Evolutionary conservation across 2,888 invertebrate species (phyloP).

Genomic region (Drosophila bunnanda): DNA sequence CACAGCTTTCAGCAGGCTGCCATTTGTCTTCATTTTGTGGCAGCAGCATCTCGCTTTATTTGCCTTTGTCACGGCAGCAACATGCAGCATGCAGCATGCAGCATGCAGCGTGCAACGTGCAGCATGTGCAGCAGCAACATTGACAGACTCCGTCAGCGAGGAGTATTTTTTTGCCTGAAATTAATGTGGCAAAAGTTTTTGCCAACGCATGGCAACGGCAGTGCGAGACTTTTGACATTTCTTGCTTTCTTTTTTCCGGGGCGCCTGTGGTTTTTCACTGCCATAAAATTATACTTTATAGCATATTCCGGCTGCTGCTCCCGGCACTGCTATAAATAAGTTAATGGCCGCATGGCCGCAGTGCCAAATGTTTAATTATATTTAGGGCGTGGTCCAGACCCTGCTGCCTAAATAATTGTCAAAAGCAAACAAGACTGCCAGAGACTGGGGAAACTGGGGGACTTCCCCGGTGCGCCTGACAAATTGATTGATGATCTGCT

Average conservation of each 20-base stretch:
- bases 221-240: constrained; percentile 59
- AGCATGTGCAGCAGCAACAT: constrained; percentile 53
- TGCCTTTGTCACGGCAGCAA: constrained; percentile 69
- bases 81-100: constrained; percentile 49
- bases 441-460: neutral
- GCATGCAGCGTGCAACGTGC: constrained; percentile 18
- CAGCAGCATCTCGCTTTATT: constrained; percentile 62
- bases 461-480: constrained; percentile 66
- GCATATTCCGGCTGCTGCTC: constrained; percentile 50
- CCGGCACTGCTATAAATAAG: constrained; percentile 67
- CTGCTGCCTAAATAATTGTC: constrained; percentile 56
- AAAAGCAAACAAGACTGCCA: constrained; percentile 39
- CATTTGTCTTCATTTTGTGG: constrained; percentile 81
- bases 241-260: constrained; percentile 23
- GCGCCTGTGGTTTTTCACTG: constrained; percentile 60
- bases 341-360: constrained; percentile 53
- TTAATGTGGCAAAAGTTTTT: constrained; percentile 77
- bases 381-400: constrained; percentile 38
- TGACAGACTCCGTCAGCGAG: constrained; percentile 60
- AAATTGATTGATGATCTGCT: constrained; percentile 83
- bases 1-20: constrained; percentile 80
- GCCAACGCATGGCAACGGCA: constrained; percentile 53
- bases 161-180: constrained; percentile 58
- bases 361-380: constrained; percentile 70
- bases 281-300: constrained; percentile 72